phyloP scores from a whole-genome alignment of 2,797 vertebrate species.

The Enteromius unitaeniatus region DNA sequence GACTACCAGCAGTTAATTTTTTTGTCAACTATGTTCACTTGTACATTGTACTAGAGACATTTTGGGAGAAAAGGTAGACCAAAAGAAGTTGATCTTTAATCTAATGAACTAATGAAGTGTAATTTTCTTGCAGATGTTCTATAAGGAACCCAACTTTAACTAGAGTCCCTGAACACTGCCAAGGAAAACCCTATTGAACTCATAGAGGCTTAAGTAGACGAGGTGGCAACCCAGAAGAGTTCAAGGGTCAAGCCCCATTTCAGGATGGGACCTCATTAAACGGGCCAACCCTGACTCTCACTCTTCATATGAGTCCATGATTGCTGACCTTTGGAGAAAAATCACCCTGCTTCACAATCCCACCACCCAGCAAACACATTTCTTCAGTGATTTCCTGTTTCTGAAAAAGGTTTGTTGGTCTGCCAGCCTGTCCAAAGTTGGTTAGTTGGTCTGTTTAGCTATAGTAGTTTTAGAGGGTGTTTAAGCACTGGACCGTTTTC shows the following conservation, averaged over 20 bases:
- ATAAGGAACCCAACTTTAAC: neutral
- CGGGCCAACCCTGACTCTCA: slow-evolving; percentile 12
- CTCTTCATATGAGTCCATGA: neutral
- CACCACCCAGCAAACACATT: neutral
- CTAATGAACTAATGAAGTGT: slow-evolving; percentile 8
- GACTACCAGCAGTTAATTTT: neutral
- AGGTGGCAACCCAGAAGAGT: slow-evolving; percentile 29
- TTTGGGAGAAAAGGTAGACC: neutral
- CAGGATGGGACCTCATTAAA: slow-evolving; percentile 27
- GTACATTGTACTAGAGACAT: neutral
- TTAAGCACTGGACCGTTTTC: neutral
- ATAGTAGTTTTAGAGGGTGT: neutral
- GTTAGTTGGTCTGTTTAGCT: neutral
- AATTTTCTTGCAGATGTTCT: slow-evolving; percentile 28
- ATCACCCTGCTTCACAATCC: neutral
- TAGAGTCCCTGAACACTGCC: neutral
- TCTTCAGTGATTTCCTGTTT: neutral
- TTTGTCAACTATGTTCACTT: neutral
- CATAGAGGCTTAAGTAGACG: neutral
- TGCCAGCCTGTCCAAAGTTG: neutral
- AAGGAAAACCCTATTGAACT: slow-evolving; percentile 20
- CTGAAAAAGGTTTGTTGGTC: neutral
- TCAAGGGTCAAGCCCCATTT: slow-evolving; percentile 23
- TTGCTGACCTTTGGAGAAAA: neutral
- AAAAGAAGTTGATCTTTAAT: neutral